Evolutionary conservation across 1,140 invertebrate species (phyloP), one percentile per base, ranked within the genome.

Genomic region (Belonocnema kinseyi): DNA sequence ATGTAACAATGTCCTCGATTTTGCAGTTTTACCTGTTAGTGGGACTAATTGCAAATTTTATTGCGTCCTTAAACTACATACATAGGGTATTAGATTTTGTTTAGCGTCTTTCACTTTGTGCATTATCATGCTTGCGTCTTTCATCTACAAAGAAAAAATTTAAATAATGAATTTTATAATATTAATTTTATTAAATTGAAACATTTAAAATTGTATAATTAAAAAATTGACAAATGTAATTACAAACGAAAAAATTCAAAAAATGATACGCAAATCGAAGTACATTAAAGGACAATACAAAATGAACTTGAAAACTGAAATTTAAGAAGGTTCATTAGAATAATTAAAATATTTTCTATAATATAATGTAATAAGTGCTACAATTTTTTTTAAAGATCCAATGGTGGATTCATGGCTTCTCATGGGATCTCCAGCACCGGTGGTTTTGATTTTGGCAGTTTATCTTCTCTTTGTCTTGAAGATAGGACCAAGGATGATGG

Each of bases 401-500:
- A 89, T 92, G 76, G 93, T 94, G 33, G 94, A 95, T 77, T 92
- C 94, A 7, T 97, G 96, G 96, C 91, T 93, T 1, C 88, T 97
- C 26, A 96, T 97, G 95, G 85, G 92, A 26, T 93, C 94, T 1
- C 95, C 95, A 8, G 90, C 92, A 66, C 95, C 95, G 1, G 93
- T 96, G 2, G 80, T 96, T 5, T 86, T 88, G 16, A 93, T 95
- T 56, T 87, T 95, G 53, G 86, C 92, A 0, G 87, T 91, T 0
- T 96, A 95, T 78, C 91, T 96, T 7, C 91, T 92, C 77, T 94
- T 95, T 77, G 94, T 96, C 0, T 89, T 95, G 79, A 93, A 93
- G 86, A 83, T 94, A 40, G 96, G 96, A n/a, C 96, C 95, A 14
- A 91, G 92, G 82, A 91, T 93, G 80, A 97, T 96, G 95, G 92